A percentile compares a stretch with the other conserved stretches of the same genome.
These are phyloP conservation scores for Penelope pileata DNA, from an alignment of 2,113 vertebrate species.

Conservation along the genomic window DNA sequence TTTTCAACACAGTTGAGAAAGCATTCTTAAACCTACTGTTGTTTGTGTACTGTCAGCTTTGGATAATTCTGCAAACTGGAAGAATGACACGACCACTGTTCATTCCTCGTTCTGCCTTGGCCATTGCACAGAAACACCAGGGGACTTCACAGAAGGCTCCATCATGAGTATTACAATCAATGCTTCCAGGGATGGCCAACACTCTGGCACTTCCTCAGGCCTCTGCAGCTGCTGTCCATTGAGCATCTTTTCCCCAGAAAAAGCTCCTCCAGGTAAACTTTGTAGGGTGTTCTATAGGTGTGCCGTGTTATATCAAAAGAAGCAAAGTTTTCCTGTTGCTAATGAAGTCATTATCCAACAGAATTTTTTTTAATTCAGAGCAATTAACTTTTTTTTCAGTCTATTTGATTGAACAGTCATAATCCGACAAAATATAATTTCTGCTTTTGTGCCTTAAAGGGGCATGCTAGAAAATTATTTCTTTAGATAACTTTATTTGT, in stretches of 20 bases:
- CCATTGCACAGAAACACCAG: background rate
- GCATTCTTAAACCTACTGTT: background rate
- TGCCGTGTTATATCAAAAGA: background rate
- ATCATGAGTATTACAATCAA: background rate
- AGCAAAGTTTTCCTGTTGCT: background rate
- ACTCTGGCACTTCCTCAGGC: background rate
- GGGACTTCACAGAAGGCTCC: background rate
- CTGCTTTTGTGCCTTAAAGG: background rate
- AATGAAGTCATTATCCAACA: background rate
- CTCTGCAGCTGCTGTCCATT: background rate
- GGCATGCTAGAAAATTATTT: background rate
- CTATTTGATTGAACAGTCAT: background rate
- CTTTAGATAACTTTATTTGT: background rate
- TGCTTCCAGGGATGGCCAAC: background rate
- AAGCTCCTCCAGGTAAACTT: background rate
- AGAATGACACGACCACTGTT: background rate
- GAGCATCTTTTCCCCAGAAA: background rate
- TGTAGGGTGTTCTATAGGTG: background rate
- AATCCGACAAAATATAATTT: background rate
- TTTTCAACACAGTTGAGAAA: background rate
- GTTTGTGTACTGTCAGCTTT: background rate
- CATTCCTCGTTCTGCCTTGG: background rate
- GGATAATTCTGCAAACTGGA: background rate
- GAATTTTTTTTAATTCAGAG: background rate
- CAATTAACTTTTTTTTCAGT: background rate